These are phyloP conservation scores for Catostomus latipinnis DNA, from an alignment of 2,797 vertebrate genomes.

Conservation along the genomic window DNA sequence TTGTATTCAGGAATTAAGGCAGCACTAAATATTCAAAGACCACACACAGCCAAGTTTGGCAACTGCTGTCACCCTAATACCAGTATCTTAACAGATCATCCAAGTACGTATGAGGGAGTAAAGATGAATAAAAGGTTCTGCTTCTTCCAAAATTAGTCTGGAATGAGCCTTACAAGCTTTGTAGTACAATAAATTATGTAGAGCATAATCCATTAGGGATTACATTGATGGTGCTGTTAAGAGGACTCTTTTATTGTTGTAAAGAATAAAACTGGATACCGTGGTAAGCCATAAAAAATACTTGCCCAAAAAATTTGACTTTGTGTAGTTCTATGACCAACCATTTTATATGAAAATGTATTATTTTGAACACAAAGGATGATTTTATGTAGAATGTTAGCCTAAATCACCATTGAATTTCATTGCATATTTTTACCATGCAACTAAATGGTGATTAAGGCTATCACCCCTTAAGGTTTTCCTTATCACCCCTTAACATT, in stretches of 20 bases:
- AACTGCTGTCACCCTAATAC: conserved; percentile 36
- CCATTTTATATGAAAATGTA: too few species aligned
- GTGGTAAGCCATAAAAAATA: background rate
- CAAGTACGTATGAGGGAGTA: conserved; percentile 8
- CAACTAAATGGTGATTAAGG: too few species aligned
- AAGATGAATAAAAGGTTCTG: conserved; percentile 17
- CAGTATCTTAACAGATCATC: conserved; percentile 46
- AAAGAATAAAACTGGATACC: background rate
- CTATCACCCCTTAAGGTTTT: too few species aligned
- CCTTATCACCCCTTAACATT: too few species aligned
- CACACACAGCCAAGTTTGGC: conserved; percentile 42
- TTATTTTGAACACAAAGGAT: too few species aligned
- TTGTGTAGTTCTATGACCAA: too few species aligned
- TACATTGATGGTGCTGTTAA: conserved; percentile 2
- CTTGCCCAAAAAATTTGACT: background rate
- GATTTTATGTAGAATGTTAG: too few species aligned
- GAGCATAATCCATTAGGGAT: background rate
- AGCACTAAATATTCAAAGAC: conserved; percentile 50
- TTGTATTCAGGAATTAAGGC: conserved; percentile 61
- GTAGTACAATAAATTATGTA: background rate
- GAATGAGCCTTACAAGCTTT: conserved; percentile 18
- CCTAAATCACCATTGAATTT: too few species aligned
- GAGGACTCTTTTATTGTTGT: background rate
- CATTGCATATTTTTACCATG: too few species aligned
- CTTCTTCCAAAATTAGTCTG: conserved; percentile 32